Evolutionary conservation across 2,113 vertebrate genomes (phyloP), one percentile per base, ranked within the genome.

Genomic region (Orthonyx spaldingii): DNA sequence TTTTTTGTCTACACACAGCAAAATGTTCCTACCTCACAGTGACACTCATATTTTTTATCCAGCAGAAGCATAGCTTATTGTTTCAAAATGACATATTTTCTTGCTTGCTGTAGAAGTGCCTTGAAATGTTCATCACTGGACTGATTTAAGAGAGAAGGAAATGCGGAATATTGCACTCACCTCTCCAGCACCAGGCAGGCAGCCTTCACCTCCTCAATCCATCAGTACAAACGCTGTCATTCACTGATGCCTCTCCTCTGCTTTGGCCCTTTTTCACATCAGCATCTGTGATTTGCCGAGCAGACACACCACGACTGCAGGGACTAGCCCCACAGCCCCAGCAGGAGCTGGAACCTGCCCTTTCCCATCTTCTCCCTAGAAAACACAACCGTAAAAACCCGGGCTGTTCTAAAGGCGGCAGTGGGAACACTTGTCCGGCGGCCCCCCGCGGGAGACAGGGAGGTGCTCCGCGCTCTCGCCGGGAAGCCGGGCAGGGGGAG

Each of bases 401-500:
- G 64, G 53, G 42, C 3, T n/a, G 50, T 39, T 79, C 14, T 37
- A 6, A 16, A 10, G 79, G 84, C 69, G 50, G 14, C 16, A 7
- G 24, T 0, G 57, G 79, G 9, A 71, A 7, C 60, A 3, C 80
- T 91, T 6, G 94, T 57, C 85, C 78, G 70, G 65, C 19, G 87
- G 69, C 70, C 70, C 91, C 89, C 86, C 78, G 72, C 87, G 84
- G 90, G 96, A 93, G 94, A 27, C 95, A 41, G 94, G 90, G 87
- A 93, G 94, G 96, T 30, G 95, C 84, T 82, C 16, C 0, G 92
- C 81, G 84, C 7, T 70, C 68, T 46, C 68, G 49, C 81, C 71
- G 89, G 80, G 88, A 30, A 87, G 88, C 89, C 57, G 91, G 90
- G 96, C 93, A 72, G 96, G 89, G 96, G 79, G 89, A 90, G 85